These are phyloP conservation scores for Galaxea fascicularis DNA, from an alignment of 92 coral and sea anemone genomes.

Conservation along the genomic window DNA sequence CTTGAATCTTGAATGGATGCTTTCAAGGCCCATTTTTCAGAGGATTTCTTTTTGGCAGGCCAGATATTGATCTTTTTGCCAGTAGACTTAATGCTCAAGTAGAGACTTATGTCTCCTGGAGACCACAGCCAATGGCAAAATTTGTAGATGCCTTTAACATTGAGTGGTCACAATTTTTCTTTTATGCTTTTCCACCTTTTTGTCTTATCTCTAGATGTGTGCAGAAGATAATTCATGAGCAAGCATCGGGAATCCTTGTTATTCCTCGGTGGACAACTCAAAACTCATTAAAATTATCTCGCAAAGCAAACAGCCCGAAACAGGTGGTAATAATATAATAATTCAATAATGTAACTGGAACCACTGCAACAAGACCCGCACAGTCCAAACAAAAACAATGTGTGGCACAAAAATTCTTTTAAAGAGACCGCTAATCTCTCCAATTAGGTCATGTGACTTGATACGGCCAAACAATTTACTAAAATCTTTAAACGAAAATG, in stretches of 20 bases:
- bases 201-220: constrained; percentile 60
- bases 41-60: background rate
- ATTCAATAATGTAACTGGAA: too few relatives aligned
- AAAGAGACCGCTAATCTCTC: too few relatives aligned
- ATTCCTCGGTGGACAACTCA: constrained; percentile 51
- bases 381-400: too few relatives aligned
- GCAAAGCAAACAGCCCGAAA: too few relatives aligned
- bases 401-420: too few relatives aligned
- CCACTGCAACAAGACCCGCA: too few relatives aligned
- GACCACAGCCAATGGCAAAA: constrained; percentile 55
- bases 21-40: background rate
- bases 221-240: constrained; percentile 53
- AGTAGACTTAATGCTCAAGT: constrained; percentile 64
- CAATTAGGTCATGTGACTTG: constrained; percentile 3
- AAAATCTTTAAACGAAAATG: constrained; percentile 4
- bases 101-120: constrained; percentile 48
- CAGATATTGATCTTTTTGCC: constrained; percentile 64
- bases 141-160: constrained; percentile 68
- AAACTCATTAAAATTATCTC: too few relatives aligned
- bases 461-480: background rate
- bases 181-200: constrained; percentile 68
- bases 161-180: constrained; percentile 51
- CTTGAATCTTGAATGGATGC: background rate
- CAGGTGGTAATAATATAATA: too few relatives aligned
- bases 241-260: constrained; percentile 52